Percentiles rank a stretch among this genome's conserved stretches.
Conservation (phyloP, 92 coral and sea anemone genomes). For the Pocillopora meandrina region DNA sequence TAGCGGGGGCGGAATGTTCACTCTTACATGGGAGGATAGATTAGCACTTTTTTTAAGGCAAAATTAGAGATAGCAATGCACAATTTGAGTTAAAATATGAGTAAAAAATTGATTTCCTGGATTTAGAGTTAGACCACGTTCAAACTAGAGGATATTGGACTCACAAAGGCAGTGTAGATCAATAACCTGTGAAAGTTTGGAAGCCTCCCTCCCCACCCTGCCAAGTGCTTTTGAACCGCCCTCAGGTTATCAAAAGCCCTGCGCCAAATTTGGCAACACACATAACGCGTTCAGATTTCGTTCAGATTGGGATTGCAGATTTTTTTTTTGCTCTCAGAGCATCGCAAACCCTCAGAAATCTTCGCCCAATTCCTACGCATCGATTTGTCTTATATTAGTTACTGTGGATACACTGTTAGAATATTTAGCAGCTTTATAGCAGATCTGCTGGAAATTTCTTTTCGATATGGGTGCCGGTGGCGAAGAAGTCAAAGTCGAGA, state of each 20-base stretch:
- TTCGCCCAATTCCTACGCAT: background rate
- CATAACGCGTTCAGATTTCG: background rate
- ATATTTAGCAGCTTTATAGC: background rate
- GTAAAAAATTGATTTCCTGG: too few relatives aligned
- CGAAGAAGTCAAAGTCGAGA: constrained; percentile 70
- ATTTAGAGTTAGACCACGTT: background rate
- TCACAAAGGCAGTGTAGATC: background rate
- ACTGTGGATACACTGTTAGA: background rate
- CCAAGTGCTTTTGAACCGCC: background rate
- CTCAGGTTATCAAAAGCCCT: too few relatives aligned
- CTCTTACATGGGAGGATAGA: background rate
- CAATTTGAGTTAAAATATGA: too few relatives aligned
- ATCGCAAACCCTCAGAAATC: background rate
- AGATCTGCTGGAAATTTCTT: constrained; percentile 1
- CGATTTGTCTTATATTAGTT: background rate
- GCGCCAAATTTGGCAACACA: background rate
- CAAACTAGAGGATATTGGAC: too few relatives aligned
- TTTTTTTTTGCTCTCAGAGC: background rate
- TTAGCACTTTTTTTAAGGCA: background rate
- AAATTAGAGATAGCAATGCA: background rate
- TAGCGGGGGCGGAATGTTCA: background rate
- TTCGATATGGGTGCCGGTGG: constrained; percentile 82
- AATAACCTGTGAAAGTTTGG: too few relatives aligned
- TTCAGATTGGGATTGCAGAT: background rate
- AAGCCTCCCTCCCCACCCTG: background rate